A percentile compares a stretch with the other conserved stretches of the same genome.
Evolutionary conservation across 2,888 invertebrate species (phyloP).

Genomic region (Nomada fucata): DNA sequence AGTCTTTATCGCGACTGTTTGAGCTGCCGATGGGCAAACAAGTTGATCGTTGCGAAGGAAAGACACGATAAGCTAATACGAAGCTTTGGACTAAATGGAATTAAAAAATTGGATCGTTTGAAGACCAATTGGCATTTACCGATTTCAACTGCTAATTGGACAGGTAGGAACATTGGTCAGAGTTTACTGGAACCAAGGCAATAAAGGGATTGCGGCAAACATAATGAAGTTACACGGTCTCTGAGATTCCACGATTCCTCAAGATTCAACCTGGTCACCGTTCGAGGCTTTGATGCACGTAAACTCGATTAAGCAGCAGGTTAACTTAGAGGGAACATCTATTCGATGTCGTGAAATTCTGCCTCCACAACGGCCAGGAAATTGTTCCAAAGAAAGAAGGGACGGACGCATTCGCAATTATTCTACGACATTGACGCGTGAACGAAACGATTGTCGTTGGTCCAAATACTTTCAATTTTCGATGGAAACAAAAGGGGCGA

Average conservation of each 20-base stretch:
- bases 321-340: conserved; percentile 28
- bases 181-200: conserved; percentile 20
- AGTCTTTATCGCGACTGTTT: conserved; percentile 73
- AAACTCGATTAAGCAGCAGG: conserved; percentile 62
- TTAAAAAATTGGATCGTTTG: not conserved
- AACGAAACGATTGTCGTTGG: not conserved
- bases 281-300: conserved; percentile 46
- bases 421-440: not conserved
- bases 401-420: not conserved
- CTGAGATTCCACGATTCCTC: conserved; percentile 23
- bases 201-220: conserved; percentile 5
- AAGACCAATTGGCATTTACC: not conserved
- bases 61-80: not conserved
- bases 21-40: conserved; percentile 60
- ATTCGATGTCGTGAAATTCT: conserved; percentile 17
- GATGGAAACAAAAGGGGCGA: no score
- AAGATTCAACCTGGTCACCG: conserved; percentile 16
- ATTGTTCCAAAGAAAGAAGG: not conserved
- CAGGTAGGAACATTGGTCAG: not conserved
- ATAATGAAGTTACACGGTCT: conserved; percentile 30
- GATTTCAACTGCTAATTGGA: not conserved
- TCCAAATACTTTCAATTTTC: not conserved
- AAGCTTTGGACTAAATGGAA: not conserved
- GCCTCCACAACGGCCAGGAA: not conserved
- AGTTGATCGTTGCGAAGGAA: not conserved